A percentile compares a stretch with the other conserved stretches of the same genome.
phyloP scores from a whole-genome alignment of 2,113 vertebrate genomes.

The Otolemur garnettii region DNA sequence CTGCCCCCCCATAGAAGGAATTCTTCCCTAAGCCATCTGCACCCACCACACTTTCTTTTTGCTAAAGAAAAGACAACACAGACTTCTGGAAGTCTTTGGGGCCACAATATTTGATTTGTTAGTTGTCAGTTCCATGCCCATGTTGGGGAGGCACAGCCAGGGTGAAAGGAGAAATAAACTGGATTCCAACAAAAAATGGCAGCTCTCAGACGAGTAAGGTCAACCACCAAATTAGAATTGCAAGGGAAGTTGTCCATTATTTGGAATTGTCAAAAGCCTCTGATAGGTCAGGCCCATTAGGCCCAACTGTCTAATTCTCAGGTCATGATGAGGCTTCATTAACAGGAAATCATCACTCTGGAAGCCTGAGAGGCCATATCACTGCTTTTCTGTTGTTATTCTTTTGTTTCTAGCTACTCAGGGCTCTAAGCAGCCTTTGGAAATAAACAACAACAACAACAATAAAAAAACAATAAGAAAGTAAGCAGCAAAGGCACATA shows the following conservation, averaged over 20 bases:
- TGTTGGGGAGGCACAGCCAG: neutral
- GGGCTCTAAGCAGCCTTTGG: neutral
- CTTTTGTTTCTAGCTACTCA: neutral
- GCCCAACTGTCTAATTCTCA: neutral
- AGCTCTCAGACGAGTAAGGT: neutral
- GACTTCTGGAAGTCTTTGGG: neutral
- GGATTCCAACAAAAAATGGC: neutral
- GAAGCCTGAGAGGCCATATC: neutral
- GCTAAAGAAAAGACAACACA: neutral
- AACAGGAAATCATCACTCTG: neutral
- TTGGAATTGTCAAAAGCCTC: neutral
- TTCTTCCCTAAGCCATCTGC: neutral
- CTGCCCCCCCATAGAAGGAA: neutral
- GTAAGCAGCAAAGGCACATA: neutral
- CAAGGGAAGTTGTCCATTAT: neutral
- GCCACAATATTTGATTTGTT: neutral
- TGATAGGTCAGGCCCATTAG: neutral
- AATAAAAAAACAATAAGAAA: neutral
- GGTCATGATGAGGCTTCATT: neutral
- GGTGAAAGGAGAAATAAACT: neutral
- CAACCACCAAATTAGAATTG: neutral
- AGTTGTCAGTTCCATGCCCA: neutral
- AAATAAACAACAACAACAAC: conserved; percentile 13
- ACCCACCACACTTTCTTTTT: neutral
- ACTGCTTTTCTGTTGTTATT: neutral